These are phyloP conservation scores for Ispidina picta DNA, from an alignment of 2,797 vertebrate genomes.

Conservation along the genomic window DNA sequence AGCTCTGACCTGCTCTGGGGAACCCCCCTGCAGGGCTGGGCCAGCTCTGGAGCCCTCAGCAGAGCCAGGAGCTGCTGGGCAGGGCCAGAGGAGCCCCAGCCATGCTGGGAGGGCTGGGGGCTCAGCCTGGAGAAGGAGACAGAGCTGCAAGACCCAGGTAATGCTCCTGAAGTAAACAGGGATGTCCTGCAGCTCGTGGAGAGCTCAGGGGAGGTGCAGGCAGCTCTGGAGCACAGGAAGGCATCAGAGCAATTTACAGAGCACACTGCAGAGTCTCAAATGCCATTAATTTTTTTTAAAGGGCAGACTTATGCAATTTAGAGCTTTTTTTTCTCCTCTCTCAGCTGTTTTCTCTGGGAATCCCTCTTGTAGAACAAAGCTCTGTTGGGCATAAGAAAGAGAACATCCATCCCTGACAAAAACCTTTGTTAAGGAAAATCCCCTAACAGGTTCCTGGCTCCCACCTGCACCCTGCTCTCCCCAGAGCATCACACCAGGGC, in stretches of 20 bases:
- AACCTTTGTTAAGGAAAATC: background rate
- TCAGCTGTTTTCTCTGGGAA: background rate
- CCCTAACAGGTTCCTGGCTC: background rate
- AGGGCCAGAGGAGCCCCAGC: background rate
- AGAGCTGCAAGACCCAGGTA: background rate
- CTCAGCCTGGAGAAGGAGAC: background rate
- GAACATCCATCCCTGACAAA: background rate
- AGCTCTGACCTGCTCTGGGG: background rate
- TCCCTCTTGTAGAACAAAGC: background rate
- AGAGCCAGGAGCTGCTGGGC: background rate
- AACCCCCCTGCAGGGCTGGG: background rate
- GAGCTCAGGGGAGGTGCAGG: background rate
- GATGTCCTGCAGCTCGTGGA: background rate
- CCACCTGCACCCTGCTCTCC: background rate
- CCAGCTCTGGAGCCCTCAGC: background rate
- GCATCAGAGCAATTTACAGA: background rate
- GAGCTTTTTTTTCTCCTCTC: background rate
- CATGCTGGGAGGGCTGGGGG: background rate
- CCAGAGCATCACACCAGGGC: background rate
- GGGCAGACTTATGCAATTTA: background rate
- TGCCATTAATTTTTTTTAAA: background rate
- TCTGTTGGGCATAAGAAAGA: background rate
- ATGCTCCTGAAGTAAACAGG: background rate
- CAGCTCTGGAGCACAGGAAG: constrained; percentile 16
- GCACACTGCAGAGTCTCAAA: background rate